These are phyloP conservation scores for Platalea minor DNA, from an alignment of 2,797 vertebrate genomes.

Conservation along the genomic window DNA sequence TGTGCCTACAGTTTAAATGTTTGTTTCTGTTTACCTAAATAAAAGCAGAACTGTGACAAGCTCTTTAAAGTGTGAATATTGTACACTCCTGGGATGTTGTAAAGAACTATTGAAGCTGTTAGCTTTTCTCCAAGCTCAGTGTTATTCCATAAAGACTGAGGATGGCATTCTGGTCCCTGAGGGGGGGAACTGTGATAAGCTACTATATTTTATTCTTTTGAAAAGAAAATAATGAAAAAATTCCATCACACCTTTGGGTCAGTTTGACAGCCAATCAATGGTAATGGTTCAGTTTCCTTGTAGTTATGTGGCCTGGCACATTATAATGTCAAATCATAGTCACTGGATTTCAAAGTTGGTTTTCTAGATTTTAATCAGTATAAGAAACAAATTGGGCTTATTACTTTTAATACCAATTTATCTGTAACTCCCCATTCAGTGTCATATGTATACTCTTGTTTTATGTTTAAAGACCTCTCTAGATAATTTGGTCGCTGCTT, in stretches of 20 bases:
- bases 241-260: not conserved
- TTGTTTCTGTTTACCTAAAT: not conserved
- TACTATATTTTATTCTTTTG: not conserved
- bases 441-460: accelerated
- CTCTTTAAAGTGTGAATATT: not conserved
- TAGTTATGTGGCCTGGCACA: not conserved
- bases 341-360: not conserved
- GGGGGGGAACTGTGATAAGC: not conserved
- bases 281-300: not conserved
- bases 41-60: not conserved
- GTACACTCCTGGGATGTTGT: not conserved
- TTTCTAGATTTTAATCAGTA: not conserved
- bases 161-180: not conserved
- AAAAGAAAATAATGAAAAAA: not conserved
- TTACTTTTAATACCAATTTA: not conserved
- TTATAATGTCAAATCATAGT: not conserved
- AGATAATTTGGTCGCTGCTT: not conserved
- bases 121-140: not conserved
- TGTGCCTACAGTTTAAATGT: not conserved
- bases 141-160: not conserved
- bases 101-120: not conserved
- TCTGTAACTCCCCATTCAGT: not conserved
- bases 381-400: not conserved
- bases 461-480: not conserved
- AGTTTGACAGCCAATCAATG: not conserved